Evolutionary conservation across 2,113 vertebrate genomes (phyloP), one percentile per base, ranked within the genome.

Genomic region (Podocnemis expansa): DNA sequence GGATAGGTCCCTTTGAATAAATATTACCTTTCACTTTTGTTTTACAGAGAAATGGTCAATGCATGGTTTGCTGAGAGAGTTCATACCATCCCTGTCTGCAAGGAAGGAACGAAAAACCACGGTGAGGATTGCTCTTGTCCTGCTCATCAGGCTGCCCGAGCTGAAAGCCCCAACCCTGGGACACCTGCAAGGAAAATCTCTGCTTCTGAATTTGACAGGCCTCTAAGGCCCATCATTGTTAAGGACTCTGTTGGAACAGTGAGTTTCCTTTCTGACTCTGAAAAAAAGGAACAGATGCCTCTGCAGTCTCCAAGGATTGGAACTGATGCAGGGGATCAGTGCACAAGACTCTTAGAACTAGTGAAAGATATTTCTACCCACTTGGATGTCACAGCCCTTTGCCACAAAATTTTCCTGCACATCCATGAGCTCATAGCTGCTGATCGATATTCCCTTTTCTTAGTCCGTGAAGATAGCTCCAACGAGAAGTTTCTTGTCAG

Each of bases 361-460:
- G 99, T 99, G 88, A 99, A 99, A 95, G 99, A 99, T 79, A 99
- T 99, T 93, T 99, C 99, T 8, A 99, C 99, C 93, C 99, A 99
- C 82, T 97, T 99, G 97, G 99, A 99, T 78, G 99, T 99, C 97
- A 99, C 99, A 13, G 98, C 99, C 0, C 98, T 99, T 90, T 99
- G 99, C 96, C 99, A 99, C 97, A 99, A 99, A 97, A 99, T 99
- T 96, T 99, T 99, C 97, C 97, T 99, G 9, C 99, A 99, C 83
- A 99, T 99, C 98, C 99, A 99, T 1, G 99, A 99, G 97, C 98
- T 99, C 80, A 99, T 99, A 34, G 98, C 98, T 0, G 99, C 99
- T 0, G 99, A 99, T 96, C 99, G 99, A 93, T 99, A 99, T 89
- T 99, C 99, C 2, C 98, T 99, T 49, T 99, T 99, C 96, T 97